phyloP scores from a whole-genome alignment of 2,797 vertebrate species.

The Lophotriccus pileatus region DNA sequence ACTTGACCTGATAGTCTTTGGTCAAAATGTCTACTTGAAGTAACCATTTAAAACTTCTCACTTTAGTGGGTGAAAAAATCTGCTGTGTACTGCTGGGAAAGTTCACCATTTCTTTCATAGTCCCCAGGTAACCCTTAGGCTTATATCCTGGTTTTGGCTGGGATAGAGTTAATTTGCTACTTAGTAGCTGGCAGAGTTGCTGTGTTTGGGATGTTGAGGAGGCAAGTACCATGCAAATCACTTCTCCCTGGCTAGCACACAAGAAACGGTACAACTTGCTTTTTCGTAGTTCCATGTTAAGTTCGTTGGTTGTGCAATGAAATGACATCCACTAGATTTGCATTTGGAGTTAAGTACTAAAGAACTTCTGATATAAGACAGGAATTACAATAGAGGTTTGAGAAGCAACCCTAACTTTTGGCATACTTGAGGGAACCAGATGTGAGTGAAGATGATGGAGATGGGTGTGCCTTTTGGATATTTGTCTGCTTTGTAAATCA shows the following conservation, averaged over 20 bases:
- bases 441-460: neutral
- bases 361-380: neutral
- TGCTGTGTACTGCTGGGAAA: neutral
- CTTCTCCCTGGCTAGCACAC: neutral
- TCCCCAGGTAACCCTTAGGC: neutral
- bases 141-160: neutral
- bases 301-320: neutral
- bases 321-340: neutral
- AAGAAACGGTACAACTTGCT: neutral
- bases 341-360: neutral
- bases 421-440: neutral
- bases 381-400: neutral
- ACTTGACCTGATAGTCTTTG: neutral
- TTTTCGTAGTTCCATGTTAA: neutral
- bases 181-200: neutral
- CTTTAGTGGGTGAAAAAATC: neutral
- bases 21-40: neutral
- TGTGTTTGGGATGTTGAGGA: neutral
- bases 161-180: neutral
- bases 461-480: neutral
- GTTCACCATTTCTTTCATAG: neutral
- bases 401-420: neutral
- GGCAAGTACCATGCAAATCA: neutral
- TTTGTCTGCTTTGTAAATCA: neutral
- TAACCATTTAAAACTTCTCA: neutral